Evolutionary conservation across 2,888 invertebrate genomes (phyloP).

Genomic region (Scaeva pyrastri): DNA sequence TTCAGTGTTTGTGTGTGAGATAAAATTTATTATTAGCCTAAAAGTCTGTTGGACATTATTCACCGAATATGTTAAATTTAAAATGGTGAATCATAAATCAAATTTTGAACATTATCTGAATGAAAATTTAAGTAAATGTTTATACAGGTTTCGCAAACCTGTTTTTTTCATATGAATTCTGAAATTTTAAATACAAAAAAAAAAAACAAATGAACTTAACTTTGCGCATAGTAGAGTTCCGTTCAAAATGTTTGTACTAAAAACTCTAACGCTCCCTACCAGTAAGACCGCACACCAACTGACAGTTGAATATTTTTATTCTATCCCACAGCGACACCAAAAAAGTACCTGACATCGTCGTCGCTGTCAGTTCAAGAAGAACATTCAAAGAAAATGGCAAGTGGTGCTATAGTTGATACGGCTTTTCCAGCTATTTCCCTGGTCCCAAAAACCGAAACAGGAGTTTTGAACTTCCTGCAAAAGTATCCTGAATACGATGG

Average conservation of each 20-base stretch:
- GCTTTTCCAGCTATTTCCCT: conserved; percentile 93
- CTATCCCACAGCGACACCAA: conserved; percentile 21
- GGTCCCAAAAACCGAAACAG: conserved; percentile 97
- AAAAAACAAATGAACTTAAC: no score
- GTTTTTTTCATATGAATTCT: no score
- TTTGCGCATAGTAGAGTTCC: no score
- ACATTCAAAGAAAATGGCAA: conserved; percentile 77
- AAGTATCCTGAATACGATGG: conserved; percentile 97
- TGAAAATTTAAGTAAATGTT: no score
- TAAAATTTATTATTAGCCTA: no score
- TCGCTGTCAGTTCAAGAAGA: conserved; percentile 71
- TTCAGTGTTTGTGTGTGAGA: no score
- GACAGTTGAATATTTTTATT: conserved; percentile 54
- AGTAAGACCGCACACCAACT: background rate
- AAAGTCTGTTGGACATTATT: no score
- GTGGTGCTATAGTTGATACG: conserved; percentile 84
- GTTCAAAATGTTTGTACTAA: conserved; percentile 9
- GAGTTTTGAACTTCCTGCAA: conserved; percentile 92
- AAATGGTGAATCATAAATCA: no score
- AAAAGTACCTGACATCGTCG: conserved; percentile 54
- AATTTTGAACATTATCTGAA: no score
- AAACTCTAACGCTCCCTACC: background rate
- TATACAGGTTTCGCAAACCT: no score
- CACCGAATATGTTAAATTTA: no score
- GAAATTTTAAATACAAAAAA: no score